phyloP scores from a whole-genome alignment of 2,113 vertebrate genomes.

The Origma solitaria region DNA sequence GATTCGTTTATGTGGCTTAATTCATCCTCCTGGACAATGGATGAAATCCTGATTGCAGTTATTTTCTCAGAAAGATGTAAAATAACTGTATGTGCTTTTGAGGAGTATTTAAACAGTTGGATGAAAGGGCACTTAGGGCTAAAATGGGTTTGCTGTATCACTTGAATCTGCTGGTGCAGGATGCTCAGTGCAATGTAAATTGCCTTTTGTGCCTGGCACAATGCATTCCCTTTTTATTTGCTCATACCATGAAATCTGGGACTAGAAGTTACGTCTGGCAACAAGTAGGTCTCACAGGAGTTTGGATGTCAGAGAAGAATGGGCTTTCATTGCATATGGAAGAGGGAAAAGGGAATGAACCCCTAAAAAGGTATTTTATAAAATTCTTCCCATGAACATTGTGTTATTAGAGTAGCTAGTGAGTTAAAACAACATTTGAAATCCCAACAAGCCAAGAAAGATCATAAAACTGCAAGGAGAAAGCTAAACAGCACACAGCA shows the following conservation, averaged over 20 bases:
- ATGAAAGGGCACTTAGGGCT: not conserved
- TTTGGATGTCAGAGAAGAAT: not conserved
- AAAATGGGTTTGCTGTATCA: not conserved
- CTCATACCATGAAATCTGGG: not conserved
- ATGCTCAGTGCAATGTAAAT: not conserved
- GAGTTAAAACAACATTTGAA: not conserved
- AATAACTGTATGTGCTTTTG: not conserved
- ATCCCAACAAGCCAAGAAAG: not conserved
- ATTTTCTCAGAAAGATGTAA: not conserved
- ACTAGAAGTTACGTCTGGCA: not conserved
- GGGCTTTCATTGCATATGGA: not conserved
- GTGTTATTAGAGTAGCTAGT: not conserved
- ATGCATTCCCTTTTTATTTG: not conserved
- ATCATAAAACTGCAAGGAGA: slow-evolving; percentile 9
- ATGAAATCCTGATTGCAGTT: not conserved
- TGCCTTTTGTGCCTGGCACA: not conserved
- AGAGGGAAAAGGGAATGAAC: not conserved
- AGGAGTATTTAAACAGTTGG: not conserved
- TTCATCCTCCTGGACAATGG: not conserved
- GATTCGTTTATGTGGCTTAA: not conserved
- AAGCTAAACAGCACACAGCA: not conserved
- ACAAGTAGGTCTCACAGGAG: not conserved
- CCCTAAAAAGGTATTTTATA: not conserved
- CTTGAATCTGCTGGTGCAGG: not conserved
- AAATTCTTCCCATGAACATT: not conserved